Evolutionary conservation across 2,113 vertebrate species (phyloP), one percentile per base, ranked within the genome.

Genomic region (Xerus inauris): DNA sequence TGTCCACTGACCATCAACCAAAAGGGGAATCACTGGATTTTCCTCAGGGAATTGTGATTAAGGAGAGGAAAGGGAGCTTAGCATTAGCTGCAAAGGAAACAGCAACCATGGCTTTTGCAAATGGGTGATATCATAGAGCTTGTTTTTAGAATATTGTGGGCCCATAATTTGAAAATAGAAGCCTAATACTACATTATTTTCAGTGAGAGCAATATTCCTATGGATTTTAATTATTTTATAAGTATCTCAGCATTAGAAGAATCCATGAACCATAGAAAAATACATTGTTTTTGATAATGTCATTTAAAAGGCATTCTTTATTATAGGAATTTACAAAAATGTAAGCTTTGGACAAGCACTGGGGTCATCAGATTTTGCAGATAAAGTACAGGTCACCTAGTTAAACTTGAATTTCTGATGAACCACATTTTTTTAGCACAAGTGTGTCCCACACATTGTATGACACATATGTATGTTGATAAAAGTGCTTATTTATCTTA

Each of bases 1-100:
- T 47, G 81, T 97, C 87, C 45, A 94, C 91, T 96, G 96, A 93
- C 54, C 89, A 30, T 97, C 97, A 95, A 83, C 92, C 62, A 30
- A 72, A 64, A 76, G 30, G 51, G 72, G 47, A 73, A 19, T 71
- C 26, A 0, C 1, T 71, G 64, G 30, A 40, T 93, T 94, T 93
- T 77, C 94, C 92, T 83, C 9, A 19, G 30, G 76, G 95, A 87
- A 10, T 24, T 59, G 35, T 76, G 71, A 87, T 85, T 82, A 69
- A 62, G 28, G 47, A 67, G 69, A 42, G 13, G 28, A 35, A 22
- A 11, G 26, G 45, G 59, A 54, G 40, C 87, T 69, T 47, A 45
- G 65, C 20, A 45, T 32, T 45, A 84, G 42, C 47, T 75, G 40
- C 14, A 87, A 80, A 87, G 62, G 42, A 47, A 84, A 82, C 12